Base-by-base conservation (phyloP, 2,113 vertebrate genomes). In the Stigmatopora argus region DNA sequence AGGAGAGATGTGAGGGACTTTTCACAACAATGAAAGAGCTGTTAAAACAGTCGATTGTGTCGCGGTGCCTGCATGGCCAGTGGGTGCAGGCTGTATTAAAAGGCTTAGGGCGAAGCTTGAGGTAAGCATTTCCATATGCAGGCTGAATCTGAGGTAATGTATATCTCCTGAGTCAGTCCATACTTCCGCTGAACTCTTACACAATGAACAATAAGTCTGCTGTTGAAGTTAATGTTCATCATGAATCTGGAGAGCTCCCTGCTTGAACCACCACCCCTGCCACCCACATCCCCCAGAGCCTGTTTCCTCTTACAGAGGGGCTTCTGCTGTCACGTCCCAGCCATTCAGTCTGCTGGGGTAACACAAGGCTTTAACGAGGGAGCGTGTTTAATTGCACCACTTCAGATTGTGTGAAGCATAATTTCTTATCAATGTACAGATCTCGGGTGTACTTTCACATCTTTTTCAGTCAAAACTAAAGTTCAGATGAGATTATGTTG, bases 121-220 rank as follows among this genome's bases (percentile, higher is more conserved):
- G 80, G 72, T 89, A 90, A 90, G 86, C 83, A 83, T 77, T 90
- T 89, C 89, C 89, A 89, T 90, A 89, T 90, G 88, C 78, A 84
- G 81, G 64, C 83, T 70, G 75, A 83, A 87, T 87, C 73, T 69
- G 47, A 64, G 80, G 83, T 88, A 87, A 87, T 85, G 85, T 82
- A 85, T 85, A 87, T 86, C 82, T 80, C 81, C 78, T 83, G 77
- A 81, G 82, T 81, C 79, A 74, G 73, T 75, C 69, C 73, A 73
- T 83, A 80, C 86, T 85, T 89, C 86, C 81, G 75, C 71, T 84
- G 75, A 80, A 82, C 74, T 85, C 79, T 77, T 74, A 74, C n/a
- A 88, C 85, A 89, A 85, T 86, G 85, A 87, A 90, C 85, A 91
- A 88, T 87, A 89, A 83, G 83, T 83, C 79, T 82, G 88, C 83